Base-by-base conservation (phyloP, 2,113 vertebrate species). In the Syrmaticus mikado region DNA sequence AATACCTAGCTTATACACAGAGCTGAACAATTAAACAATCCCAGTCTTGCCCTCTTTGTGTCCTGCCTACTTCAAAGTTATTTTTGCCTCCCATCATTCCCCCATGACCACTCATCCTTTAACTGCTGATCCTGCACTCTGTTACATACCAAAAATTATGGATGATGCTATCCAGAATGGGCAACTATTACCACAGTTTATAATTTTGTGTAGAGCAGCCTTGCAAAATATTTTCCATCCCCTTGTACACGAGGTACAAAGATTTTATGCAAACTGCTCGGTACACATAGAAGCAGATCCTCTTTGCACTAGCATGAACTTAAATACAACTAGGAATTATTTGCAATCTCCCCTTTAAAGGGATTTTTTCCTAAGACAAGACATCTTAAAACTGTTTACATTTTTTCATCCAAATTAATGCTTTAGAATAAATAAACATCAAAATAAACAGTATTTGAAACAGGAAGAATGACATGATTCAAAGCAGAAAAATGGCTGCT, bases 341-440 rank as follows among this genome's bases (percentile, higher is more conserved):
- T 34, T 67, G 21, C 40, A 75, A 46, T 50, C 8, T 27, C 74
- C 6, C 16, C 24, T 4, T 67, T 75, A 64, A 71, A 67, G 11
- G 15, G 8, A 71, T 2, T 9, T 67, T 62, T 87, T 72, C 6
- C 8, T 60, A 45, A 68, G 46, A 60, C 0, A 15, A 1, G 24
- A 30, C 6, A 3, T 40, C 32, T 75, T 58, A 24, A 71, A 70
- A 3, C 0, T 1, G 3, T 34, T 22, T 17, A 25, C 15, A 24
- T 36, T 1, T 38, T 85, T 65, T 50, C 9, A 15, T 27, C 34
- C 22, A 57, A 78, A 11, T 22, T 67, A 67, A 46, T 45, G 15
- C 2, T 50, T 32, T 22, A 68, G 22, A 73, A 61, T 46, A 75
- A 89, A 74, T 8, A 84, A 60, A 55, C 13, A 81, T 25, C 25